phyloP scores from a whole-genome alignment of 1,140 invertebrate genomes.

The Bombus ignitus region DNA sequence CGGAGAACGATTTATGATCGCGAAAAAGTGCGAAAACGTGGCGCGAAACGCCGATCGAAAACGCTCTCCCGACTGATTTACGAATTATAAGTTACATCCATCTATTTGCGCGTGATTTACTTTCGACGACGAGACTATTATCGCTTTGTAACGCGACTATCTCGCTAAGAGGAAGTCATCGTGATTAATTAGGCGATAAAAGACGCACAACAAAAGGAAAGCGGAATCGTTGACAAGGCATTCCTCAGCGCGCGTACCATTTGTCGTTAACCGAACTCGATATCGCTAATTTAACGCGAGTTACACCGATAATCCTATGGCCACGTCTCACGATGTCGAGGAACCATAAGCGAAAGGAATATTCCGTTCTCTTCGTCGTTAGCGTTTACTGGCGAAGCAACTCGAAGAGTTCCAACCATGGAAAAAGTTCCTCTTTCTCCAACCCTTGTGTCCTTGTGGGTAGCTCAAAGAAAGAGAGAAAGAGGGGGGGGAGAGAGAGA shows the following conservation, averaged over 20 bases:
- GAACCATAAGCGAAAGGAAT: constrained; percentile 5
- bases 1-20: background rate
- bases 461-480: background rate
- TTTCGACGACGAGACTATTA: background rate
- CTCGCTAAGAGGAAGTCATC: too few relatives aligned
- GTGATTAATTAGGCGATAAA: constrained; percentile 22
- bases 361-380: constrained; percentile 30
- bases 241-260: background rate
- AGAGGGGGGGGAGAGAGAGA: background rate
- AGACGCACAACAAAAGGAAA: background rate
- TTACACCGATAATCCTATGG: background rate
- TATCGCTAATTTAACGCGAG: constrained; percentile 31
- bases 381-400: background rate
- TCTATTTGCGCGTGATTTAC: constrained; percentile 15
- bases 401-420: background rate
- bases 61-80: constrained; percentile 3
- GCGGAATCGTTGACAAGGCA: background rate
- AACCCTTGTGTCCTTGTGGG: background rate
- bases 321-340: background rate
- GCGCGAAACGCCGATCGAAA: background rate
- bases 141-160: too few relatives aligned
- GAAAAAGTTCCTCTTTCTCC: constrained; percentile 11
- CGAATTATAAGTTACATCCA: background rate
- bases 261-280: background rate
- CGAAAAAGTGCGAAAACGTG: constrained; percentile 16